Evolutionary conservation across 2,888 invertebrate genomes (phyloP).

Genomic region (Aphidius colemani): DNA sequence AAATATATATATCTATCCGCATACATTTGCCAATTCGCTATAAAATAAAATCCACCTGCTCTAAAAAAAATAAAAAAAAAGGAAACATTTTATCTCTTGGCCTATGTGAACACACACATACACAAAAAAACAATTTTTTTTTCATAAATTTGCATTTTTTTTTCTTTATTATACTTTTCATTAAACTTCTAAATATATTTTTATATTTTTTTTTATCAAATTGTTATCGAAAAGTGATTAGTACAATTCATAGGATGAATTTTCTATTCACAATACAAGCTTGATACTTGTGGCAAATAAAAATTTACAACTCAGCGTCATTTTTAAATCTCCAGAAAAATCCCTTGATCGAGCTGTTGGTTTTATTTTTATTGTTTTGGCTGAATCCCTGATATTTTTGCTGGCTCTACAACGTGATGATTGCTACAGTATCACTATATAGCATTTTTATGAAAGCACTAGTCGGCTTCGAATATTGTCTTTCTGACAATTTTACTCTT

Average conservation of each 20-base stretch:
- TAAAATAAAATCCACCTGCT: no score
- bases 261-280: neutral
- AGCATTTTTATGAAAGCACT: no score
- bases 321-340: neutral
- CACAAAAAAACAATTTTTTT: neutral
- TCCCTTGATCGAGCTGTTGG: neutral
- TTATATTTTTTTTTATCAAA: no score
- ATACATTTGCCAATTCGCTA: no score
- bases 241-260: no score
- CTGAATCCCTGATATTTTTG: neutral
- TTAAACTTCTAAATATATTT: neutral
- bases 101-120: neutral
- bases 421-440: no score
- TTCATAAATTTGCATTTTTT: neutral
- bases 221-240: no score
- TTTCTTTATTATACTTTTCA: neutral
- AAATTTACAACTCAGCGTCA: conserved; percentile 8
- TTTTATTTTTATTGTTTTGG: conserved; percentile 4
- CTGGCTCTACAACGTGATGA: neutral
- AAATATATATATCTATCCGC: no score
- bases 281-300: neutral
- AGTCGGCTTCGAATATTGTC: no score
- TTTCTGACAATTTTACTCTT: no score
- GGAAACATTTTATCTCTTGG: neutral
- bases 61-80: no score